phyloP scores from a whole-genome alignment of 2,888 invertebrate genomes.

The Brenthis daphne region DNA sequence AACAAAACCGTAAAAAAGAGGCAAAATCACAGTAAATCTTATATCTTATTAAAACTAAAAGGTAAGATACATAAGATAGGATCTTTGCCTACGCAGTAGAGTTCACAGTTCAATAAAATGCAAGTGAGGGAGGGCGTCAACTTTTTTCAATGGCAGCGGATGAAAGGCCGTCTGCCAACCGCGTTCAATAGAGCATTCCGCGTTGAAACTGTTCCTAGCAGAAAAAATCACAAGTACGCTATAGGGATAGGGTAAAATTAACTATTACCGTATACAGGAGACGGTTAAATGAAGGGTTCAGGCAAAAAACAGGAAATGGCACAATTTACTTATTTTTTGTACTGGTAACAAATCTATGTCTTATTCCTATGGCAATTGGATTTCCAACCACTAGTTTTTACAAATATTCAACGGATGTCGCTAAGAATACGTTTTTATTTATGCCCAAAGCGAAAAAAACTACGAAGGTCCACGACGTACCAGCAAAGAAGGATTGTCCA shows the following conservation, averaged over 20 bases:
- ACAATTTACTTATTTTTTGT: too few relatives aligned
- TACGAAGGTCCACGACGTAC: too few relatives aligned
- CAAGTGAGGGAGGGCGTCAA: slow-evolving; percentile 27
- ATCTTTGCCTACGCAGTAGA: slow-evolving; percentile 4
- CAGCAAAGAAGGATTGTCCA: too few relatives aligned
- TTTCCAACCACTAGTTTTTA: too few relatives aligned
- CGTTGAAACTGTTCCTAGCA: slow-evolving; percentile 25
- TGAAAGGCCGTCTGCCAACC: slow-evolving; percentile 20
- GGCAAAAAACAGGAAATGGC: too few relatives aligned
- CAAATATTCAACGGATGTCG: too few relatives aligned
- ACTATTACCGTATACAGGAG: neutral
- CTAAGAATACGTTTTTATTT: too few relatives aligned
- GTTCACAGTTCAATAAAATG: slow-evolving; percentile 21
- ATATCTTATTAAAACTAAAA: slow-evolving; percentile 1
- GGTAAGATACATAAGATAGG: neutral
- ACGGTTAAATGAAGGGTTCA: too few relatives aligned
- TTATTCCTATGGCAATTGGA: too few relatives aligned
- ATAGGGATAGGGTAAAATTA: slow-evolving; percentile 15
- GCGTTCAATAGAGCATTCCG: slow-evolving; percentile 27
- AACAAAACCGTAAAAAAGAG: too few relatives aligned
- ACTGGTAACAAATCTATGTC: too few relatives aligned
- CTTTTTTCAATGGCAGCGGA: slow-evolving; percentile 24
- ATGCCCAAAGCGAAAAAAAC: too few relatives aligned
- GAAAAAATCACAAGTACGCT: slow-evolving; percentile 19
- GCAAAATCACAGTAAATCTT: neutral